Base-by-base conservation (phyloP, 2,113 vertebrate genomes). In the Nycticryphes semicollaris region DNA sequence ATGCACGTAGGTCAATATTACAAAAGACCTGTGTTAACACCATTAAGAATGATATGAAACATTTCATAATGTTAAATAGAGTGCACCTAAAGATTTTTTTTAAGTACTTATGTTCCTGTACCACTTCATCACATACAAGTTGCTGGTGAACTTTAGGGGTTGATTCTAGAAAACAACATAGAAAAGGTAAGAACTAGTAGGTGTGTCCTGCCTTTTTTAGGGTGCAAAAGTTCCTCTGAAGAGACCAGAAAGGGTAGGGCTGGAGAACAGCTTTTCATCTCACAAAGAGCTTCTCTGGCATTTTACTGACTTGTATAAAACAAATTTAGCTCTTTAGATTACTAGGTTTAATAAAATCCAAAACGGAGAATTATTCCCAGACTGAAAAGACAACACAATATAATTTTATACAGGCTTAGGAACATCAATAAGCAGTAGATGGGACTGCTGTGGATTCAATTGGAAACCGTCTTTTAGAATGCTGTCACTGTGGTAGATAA, bases 331-430 rank as follows among this genome's bases (percentile, higher is more conserved):
- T 74, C 84, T 84, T 92, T 75, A 81, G 15, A 84, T 91, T 90
- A 77, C 75, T 86, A 62, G 37, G 28, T 90, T 96, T 95, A 96
- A 94, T 96, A 92, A 95, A 78, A 92, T 87, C 12, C 51, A 56
- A 81, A 86, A 0, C 39, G 60, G 13, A 80, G 45, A 68, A 87
- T 94, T 94, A 94, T 70, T 94, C 72, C 33, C 77, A 51, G 39
- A 43, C 28, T 91, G 53, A 14, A 79, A 84, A 82, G 66, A 83
- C 92, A 90, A 43, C 15, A 45, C 0, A 2, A 37, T 86, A 80
- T 74, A 59, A 91, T 89, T 92, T 96, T 84, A 57, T 20, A 69
- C 18, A 60, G 78, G 24, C 17, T 77, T 81, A 78, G 30, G 57
- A 90, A 84, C 80, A 90, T 96, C 57, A 96, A 66, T 91, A 93